Evolutionary conservation across 2,797 vertebrate genomes (phyloP).

Genomic region (Petrocephalus sullivani): DNA sequence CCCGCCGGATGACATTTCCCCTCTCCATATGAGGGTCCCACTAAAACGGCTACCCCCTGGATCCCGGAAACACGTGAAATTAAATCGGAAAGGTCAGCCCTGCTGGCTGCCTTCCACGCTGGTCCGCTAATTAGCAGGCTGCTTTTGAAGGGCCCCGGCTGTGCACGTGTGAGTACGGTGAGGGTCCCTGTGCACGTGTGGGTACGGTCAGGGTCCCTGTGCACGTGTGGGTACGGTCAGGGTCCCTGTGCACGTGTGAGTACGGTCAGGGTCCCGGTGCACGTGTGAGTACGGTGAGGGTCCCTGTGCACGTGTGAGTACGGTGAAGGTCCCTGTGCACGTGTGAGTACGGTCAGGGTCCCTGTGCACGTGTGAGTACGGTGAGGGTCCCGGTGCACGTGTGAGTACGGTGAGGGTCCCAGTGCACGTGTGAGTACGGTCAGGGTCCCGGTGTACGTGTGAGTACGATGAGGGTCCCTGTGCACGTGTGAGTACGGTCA

Average conservation of each 20-base stretch:
- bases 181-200: neutral
- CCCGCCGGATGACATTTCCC: conserved; percentile 59
- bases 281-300: too few relatives aligned
- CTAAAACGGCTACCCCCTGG: conserved; percentile 30
- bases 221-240: neutral
- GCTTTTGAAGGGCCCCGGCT: neutral
- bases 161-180: neutral
- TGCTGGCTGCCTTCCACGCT: conserved; percentile 26
- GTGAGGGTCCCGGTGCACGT: neutral
- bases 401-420: neutral
- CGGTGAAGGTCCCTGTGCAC: neutral
- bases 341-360: neutral
- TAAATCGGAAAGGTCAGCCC: conserved; percentile 57
- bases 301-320: too few relatives aligned
- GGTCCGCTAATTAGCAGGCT: conserved; percentile 39
- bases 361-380: too few relatives aligned
- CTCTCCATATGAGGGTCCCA: conserved; percentile 37
- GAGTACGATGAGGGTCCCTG: neutral
- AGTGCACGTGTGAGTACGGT: neutral
- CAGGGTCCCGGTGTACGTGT: neutral
- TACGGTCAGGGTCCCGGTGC: neutral
- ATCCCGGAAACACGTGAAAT: conserved; percentile 41
- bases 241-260: neutral
- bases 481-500: neutral
- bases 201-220: neutral